These are phyloP conservation scores for Pseudotriccus pelzelni DNA, from an alignment of 2,797 vertebrate species.

Conservation along the genomic window DNA sequence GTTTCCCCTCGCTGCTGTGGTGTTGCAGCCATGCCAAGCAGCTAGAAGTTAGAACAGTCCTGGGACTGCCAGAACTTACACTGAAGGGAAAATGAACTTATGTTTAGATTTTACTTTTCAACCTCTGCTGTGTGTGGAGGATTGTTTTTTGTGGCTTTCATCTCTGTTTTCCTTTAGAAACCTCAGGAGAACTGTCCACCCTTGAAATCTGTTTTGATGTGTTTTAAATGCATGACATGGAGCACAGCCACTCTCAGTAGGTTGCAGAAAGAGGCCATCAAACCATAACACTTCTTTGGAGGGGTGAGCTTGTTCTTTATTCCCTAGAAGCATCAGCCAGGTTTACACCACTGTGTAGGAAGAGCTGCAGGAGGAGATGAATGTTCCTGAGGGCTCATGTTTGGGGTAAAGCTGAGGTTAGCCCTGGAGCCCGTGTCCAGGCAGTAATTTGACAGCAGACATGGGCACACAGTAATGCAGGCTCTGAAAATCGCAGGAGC, in stretches of 20 bases:
- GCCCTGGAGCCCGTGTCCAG: slow-evolving; percentile 2
- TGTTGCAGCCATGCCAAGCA: background rate
- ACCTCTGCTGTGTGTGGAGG: background rate
- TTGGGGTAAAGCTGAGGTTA: slow-evolving; percentile 33
- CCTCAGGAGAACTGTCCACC: background rate
- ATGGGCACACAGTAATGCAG: slow-evolving; percentile 17
- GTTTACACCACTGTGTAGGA: background rate
- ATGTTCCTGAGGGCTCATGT: background rate
- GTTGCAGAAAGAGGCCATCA: background rate
- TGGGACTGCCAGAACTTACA: background rate
- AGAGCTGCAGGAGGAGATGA: background rate
- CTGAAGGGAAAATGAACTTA: background rate
- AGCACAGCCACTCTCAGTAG: background rate
- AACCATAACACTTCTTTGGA: background rate
- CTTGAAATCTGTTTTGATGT: background rate
- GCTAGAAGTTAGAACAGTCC: background rate
- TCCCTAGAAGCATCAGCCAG: background rate
- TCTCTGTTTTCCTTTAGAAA: slow-evolving; percentile 19
- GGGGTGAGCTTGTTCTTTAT: background rate
- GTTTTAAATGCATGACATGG: background rate
- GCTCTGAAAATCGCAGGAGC: slow-evolving; percentile 34
- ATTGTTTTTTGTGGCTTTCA: slow-evolving; percentile 1
- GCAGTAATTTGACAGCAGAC: slow-evolving; percentile 50
- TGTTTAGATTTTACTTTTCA: slow-evolving; percentile 15
- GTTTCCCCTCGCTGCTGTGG: background rate